Evolutionary conservation across 2,888 invertebrate species (phyloP).

Genomic region (Cantharis rufa): DNA sequence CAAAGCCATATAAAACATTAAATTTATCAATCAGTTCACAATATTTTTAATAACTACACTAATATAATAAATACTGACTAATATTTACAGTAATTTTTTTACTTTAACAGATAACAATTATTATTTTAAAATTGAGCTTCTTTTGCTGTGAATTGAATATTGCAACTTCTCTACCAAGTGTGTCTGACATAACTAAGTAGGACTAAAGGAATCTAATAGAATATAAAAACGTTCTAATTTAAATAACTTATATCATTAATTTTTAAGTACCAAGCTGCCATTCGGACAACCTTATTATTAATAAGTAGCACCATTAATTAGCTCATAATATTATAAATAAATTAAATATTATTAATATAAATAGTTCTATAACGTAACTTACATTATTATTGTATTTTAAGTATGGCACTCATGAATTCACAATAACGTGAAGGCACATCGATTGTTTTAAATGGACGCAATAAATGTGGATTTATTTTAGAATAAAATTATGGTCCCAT

Average conservation of each 20-base stretch:
- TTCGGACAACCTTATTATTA: slow-evolving; percentile 16
- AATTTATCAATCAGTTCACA: not conserved
- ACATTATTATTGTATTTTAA: slow-evolving; percentile 8
- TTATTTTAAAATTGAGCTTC: not conserved
- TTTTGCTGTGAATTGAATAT: no score
- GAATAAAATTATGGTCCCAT: slow-evolving; percentile 38
- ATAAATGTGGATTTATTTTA: slow-evolving; percentile 16
- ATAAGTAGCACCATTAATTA: slow-evolving; percentile 23
- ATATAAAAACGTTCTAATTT: not conserved
- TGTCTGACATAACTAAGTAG: not conserved
- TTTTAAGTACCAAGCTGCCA: slow-evolving; percentile 18
- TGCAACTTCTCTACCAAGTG: not conserved
- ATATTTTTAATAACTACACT: not conserved
- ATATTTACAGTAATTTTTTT: not conserved
- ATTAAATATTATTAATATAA: slow-evolving; percentile 1
- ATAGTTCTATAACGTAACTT: not conserved
- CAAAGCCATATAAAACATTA: slow-evolving; percentile 34
- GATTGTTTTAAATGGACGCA: slow-evolving; percentile 20
- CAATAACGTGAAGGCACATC: slow-evolving; percentile 20
- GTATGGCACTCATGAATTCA: slow-evolving; percentile 43
- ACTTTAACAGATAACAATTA: not conserved
- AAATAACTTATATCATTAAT: not conserved
- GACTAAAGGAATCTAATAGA: not conserved
- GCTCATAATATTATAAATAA: slow-evolving; percentile 9
- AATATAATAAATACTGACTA: not conserved